A percentile compares a stretch with the other conserved stretches of the same genome.
Conservation (phyloP, 2,797 vertebrate species). For the Clarias pachynema region DNA sequence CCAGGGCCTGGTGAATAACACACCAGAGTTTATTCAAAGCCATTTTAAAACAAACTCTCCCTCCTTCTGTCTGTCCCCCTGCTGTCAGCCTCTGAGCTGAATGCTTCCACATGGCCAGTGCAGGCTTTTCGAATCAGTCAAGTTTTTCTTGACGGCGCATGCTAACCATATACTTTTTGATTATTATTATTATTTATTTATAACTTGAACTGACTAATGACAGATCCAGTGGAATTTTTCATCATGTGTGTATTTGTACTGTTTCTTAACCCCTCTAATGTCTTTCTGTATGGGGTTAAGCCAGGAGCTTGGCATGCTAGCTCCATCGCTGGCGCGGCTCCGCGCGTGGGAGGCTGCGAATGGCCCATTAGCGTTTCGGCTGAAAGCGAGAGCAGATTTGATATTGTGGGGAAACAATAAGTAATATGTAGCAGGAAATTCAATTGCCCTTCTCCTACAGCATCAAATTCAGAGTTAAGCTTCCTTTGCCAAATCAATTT, state of each 20-base stretch:
- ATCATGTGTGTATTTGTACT: slow-evolving; percentile 6
- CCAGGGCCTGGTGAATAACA: slow-evolving; percentile 52
- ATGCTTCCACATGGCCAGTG: slow-evolving; percentile 72
- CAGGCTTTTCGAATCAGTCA: slow-evolving; percentile 56
- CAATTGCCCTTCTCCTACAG: slow-evolving; percentile 77
- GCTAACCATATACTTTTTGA: slow-evolving; percentile 5
- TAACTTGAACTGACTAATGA: slow-evolving; percentile 42
- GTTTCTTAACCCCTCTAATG: slow-evolving; percentile 27
- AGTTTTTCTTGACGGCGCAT: not conserved
- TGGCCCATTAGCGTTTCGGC: slow-evolving; percentile 80
- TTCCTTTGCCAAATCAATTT: slow-evolving; percentile 76
- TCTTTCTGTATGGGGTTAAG: slow-evolving; percentile 31
- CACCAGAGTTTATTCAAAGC: slow-evolving; percentile 47
- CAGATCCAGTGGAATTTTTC: slow-evolving; percentile 34
- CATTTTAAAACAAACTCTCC: slow-evolving; percentile 57
- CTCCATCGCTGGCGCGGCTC: slow-evolving; percentile 55
- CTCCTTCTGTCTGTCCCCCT: slow-evolving; percentile 32
- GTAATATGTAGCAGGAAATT: slow-evolving; percentile 82
- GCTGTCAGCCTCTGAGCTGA: slow-evolving; percentile 60
- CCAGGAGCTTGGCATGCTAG: slow-evolving; percentile 23
- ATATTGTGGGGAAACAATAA: slow-evolving; percentile 82
- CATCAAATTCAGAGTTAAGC: slow-evolving; percentile 72
- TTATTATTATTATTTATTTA: slow-evolving; percentile 51
- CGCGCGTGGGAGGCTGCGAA: slow-evolving; percentile 76
- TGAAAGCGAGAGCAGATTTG: slow-evolving; percentile 79